Base-by-base conservation (phyloP, 2,113 vertebrate species). In the Campylorhamphus procurvoides region DNA sequence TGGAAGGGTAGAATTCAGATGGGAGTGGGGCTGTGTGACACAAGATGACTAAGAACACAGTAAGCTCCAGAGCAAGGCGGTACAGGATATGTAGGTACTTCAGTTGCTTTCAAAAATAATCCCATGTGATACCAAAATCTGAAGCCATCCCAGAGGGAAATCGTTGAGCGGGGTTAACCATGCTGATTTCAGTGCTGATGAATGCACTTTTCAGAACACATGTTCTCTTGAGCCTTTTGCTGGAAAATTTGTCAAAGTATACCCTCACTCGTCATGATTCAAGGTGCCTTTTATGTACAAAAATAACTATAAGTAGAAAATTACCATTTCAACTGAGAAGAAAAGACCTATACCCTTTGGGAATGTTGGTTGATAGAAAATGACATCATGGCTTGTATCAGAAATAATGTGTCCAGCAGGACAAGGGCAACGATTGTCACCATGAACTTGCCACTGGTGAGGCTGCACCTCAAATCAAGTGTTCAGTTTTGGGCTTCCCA, bases 261-360 rank as follows among this genome's bases (percentile, higher is more conserved):
- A 63, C 1, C 4, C 27, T 60, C 14, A 4, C 1, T 39, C 12
- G 84, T 66, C 10, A 4, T 24, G 3, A 42, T 62, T 24, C 7
- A 1, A 87, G 5, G 17, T 47, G 72, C 47, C 10, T 63, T 63
- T 49, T 63, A 69, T 0, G 0, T 25, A 22, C 3, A 68, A 16
- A 80, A 73, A 23, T 39, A 52, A 6, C 11, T 42, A 3, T 5
- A 28, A 67, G 22, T 50, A 37, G 17, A 64, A 75, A 77, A 39
- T 39, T n/a, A n/a, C 18, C 24, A 19, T 17, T 46, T 67, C 14
- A 67, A n/a, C 46, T 10, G 8, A 39, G 28, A 66, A 81, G 14
- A 59, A 52, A 74, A 67, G 6, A 14, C 10, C 27, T 20, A 39
- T 7, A 23, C 4, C 4, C 8, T 4, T 25, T 42, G 16, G 11